Evolutionary conservation across 2,888 invertebrate species (phyloP).

Genomic region (Spatulosminthurus flaviceps): DNA sequence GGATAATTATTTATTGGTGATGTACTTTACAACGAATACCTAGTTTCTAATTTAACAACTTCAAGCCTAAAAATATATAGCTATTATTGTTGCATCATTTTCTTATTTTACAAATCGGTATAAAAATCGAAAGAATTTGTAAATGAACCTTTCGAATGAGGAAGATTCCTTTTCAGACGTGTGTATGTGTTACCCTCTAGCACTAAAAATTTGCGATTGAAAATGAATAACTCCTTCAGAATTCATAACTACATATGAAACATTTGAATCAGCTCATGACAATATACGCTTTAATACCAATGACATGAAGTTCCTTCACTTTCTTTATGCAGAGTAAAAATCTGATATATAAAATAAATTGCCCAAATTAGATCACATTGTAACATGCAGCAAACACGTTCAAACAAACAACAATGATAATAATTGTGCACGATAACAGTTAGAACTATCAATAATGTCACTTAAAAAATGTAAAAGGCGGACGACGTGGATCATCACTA

Average conservation of each 20-base stretch:
- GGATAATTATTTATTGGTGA: not conserved
- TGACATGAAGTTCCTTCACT: not conserved
- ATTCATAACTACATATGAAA: not conserved
- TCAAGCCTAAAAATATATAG: not conserved
- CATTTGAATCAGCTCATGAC: not conserved
- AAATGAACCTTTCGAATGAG: not conserved
- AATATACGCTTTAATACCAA: not conserved
- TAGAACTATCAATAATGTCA: slow-evolving; percentile 10
- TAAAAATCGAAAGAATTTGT: not conserved
- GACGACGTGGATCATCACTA: slow-evolving; percentile 26
- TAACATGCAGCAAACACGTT: not conserved
- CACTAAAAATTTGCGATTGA: not conserved
- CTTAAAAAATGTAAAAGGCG: slow-evolving; percentile 34
- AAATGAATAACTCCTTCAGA: not conserved
- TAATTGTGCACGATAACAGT: slow-evolving; percentile 3
- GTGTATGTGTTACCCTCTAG: not conserved
- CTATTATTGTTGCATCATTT: not conserved
- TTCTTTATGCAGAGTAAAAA: not conserved
- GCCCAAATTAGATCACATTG: slow-evolving; percentile 7
- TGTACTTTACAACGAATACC: not conserved
- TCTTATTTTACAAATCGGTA: slow-evolving; percentile 8
- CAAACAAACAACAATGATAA: not conserved
- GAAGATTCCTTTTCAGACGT: not conserved
- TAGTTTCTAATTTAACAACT: not conserved
- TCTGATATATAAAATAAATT: slow-evolving; percentile 21